These are phyloP conservation scores for Pachydiplax longipennis DNA, from an alignment of 2,888 invertebrate species.

Conservation along the genomic window DNA sequence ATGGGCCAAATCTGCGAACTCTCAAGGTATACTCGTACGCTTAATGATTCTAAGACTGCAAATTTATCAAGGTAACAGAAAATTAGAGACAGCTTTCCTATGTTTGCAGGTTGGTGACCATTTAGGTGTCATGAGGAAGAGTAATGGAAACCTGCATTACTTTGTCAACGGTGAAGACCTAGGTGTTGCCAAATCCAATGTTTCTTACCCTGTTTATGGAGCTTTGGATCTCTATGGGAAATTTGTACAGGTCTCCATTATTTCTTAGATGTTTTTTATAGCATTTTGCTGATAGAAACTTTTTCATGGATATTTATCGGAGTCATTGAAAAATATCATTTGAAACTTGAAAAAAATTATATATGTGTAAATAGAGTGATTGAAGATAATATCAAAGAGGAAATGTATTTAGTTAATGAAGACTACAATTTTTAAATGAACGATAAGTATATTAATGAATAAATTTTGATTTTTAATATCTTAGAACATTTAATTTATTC, in stretches of 20 bases:
- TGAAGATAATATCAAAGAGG: too few species aligned
- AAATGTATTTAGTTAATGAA: too few species aligned
- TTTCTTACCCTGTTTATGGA: constrained; percentile 86
- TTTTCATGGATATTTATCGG: too few species aligned
- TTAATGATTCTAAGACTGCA: not conserved
- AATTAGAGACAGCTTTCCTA: not conserved
- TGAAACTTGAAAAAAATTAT: too few species aligned
- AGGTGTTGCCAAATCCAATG: constrained; percentile 85
- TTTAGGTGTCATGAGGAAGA: constrained; percentile 88
- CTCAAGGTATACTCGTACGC: not conserved
- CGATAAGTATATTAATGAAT: too few species aligned
- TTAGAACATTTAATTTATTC: too few species aligned
- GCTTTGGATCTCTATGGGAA: constrained; percentile 90
- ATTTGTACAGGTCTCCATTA: not conserved
- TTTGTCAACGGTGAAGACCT: constrained; percentile 93
- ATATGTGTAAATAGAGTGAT: too few species aligned
- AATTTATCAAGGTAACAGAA: not conserved
- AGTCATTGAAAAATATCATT: too few species aligned
- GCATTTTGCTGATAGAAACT: too few species aligned
- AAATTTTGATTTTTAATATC: too few species aligned
- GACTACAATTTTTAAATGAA: too few species aligned
- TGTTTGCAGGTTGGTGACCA: constrained; percentile 80
- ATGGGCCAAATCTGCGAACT: not conserved
- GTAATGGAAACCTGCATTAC: constrained; percentile 86
- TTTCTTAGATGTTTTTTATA: not conserved